Evolutionary conservation across 2,797 vertebrate genomes (phyloP), one percentile per base, ranked within the genome.

Genomic region (Enoplosus armatus): DNA sequence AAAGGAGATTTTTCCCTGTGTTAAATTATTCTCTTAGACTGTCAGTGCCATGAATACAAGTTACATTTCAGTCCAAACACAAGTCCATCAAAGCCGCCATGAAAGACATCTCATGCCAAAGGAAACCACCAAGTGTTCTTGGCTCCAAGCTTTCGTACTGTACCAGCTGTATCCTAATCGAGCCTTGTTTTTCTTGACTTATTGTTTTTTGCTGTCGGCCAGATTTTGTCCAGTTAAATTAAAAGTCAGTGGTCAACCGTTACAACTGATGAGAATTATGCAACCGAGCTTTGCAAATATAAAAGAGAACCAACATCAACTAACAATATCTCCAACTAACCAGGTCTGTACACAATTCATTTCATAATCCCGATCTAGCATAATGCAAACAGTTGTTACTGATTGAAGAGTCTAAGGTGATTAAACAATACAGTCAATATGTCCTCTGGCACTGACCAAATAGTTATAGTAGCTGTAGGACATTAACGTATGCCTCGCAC

Each of bases 11-110:
- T 60, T 62, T 26, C 39, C 45, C 41, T n/a, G 50, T 59, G 77
- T 73, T 89, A 85, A 90, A 91, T 91, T 82, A 90, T 90, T 91
- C 84, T 84, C 75, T 85, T 33, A 72, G 79, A 77, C 53, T 79
- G 77, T 82, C 72, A 67, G 45, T 61, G 81, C 82, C 83, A 83
- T 91, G 87, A 89, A 83, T 81, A 56, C 24, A 45, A 73, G 60
- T 83, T 85, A 58, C 39, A 85, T 87, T 83, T 86, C 79, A 77
- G 55, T 55, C 58, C 58, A 41, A 61, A 72, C 58, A 68, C 51
- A 37, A 82, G 68, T 74, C 65, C 55, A 78, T 87, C 82, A 89
- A 74, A 90, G 75, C 18, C 63, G 43, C 68, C 45, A 77, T 35
- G 29, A 82, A 85, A 89, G 56, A 26, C 54, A 26, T 72, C 58